phyloP scores from a whole-genome alignment of 1,140 invertebrate species.

The Pogonomyrmex californicus region DNA sequence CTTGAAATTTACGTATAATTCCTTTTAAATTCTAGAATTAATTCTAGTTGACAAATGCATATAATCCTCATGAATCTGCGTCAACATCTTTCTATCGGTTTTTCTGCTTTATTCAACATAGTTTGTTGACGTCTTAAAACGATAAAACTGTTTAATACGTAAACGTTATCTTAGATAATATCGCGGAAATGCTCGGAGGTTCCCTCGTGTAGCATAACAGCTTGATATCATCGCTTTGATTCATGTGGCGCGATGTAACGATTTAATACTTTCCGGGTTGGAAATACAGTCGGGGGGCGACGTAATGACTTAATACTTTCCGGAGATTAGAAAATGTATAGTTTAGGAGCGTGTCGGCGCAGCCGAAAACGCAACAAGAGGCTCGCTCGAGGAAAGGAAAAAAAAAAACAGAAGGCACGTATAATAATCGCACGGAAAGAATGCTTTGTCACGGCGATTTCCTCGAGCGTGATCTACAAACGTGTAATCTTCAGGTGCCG shows the following conservation, averaged over 20 bases:
- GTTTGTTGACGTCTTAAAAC: neutral
- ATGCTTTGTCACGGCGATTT: neutral
- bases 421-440: constrained; percentile 3
- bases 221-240: constrained; percentile 25
- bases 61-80: neutral
- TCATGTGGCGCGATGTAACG: neutral
- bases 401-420: neutral
- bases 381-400: too few species aligned
- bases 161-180: constrained; percentile 15
- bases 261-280: constrained; percentile 6
- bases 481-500: neutral
- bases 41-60: neutral
- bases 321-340: neutral
- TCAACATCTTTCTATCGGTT: neutral
- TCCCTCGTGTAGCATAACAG: neutral
- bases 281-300: neutral
- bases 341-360: neutral
- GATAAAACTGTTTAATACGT: neutral
- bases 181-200: neutral
- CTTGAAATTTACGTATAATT: neutral
- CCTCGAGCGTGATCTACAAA: neutral
- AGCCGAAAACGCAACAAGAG: neutral
- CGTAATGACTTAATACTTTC: neutral
- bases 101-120: constrained; percentile 6
- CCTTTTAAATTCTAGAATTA: neutral